phyloP scores from a whole-genome alignment of 1,140 invertebrate genomes.

The Mamestra configurata region DNA sequence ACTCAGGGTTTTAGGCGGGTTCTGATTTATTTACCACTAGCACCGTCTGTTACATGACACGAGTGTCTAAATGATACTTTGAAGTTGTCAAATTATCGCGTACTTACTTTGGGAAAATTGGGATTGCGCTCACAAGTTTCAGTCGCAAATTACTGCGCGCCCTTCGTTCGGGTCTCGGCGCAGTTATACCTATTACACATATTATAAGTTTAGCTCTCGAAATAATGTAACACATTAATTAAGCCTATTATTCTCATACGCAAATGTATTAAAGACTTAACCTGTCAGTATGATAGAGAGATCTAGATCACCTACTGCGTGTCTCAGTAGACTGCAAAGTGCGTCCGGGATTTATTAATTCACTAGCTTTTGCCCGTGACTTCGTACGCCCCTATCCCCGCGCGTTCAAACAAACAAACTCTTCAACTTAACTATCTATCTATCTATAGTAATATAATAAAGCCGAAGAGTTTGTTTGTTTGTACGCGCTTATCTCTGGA shows the following conservation, averaged over 20 bases:
- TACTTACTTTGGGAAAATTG: constrained; percentile 69
- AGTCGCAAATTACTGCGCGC: constrained; percentile 62
- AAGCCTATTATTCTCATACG: constrained; percentile 24
- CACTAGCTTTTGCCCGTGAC: no score
- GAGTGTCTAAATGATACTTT: constrained; percentile 81
- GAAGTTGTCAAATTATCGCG: constrained; percentile 84
- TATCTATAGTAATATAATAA: no score
- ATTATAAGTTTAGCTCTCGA: constrained; percentile 28
- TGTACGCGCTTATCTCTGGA: no score
- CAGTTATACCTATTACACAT: constrained; percentile 8
- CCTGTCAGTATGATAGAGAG: not conserved
- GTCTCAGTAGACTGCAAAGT: not conserved
- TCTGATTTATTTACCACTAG: constrained; percentile 77
- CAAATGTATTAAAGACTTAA: not conserved
- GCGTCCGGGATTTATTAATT: constrained; percentile 44
- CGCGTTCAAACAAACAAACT: no score
- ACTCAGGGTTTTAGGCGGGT: constrained; percentile 67
- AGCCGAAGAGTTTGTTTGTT: no score
- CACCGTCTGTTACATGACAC: constrained; percentile 77
- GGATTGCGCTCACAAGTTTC: constrained; percentile 63
- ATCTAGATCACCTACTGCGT: not conserved
- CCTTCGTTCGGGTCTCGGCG: constrained; percentile 45
- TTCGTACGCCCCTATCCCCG: no score
- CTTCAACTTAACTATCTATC: no score
- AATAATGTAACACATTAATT: constrained; percentile 33